Conservation (phyloP, 1,140 invertebrate species). For the Heliothis subflexa region DNA sequence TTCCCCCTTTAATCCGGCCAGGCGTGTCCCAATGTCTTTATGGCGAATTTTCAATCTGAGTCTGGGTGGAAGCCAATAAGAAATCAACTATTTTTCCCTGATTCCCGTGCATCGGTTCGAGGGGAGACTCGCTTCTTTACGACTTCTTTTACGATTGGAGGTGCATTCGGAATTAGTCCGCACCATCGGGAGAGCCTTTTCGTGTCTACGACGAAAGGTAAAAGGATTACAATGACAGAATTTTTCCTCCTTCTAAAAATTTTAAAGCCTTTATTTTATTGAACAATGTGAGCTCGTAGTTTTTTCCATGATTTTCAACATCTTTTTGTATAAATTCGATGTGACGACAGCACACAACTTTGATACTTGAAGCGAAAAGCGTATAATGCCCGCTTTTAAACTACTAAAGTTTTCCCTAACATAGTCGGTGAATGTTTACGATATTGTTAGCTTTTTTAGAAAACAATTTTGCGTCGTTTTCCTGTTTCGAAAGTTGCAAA, state of each 20-base stretch:
- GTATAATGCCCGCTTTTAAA: slow-evolving; percentile 57
- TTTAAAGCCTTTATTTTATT: slow-evolving; percentile 50
- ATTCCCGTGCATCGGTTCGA: slow-evolving; percentile 80
- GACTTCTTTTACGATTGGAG: slow-evolving; percentile 85
- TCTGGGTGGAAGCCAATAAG: slow-evolving; percentile 84
- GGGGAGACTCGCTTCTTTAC: slow-evolving; percentile 82
- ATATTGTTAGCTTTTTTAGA: slow-evolving; percentile 51
- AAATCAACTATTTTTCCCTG: slow-evolving; percentile 85
- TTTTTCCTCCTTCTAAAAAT: slow-evolving; percentile 61
- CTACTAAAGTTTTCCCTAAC: slow-evolving; percentile 56
- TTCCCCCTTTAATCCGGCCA: slow-evolving; percentile 83
- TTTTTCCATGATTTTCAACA: slow-evolving; percentile 8
- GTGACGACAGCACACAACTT: slow-evolving; percentile 37
- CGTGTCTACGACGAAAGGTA: slow-evolving; percentile 82
- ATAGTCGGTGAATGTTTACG: slow-evolving; percentile 51
- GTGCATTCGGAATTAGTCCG: slow-evolving; percentile 85
- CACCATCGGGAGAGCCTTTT: slow-evolving; percentile 79
- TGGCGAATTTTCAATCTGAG: slow-evolving; percentile 85
- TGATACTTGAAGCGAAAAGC: slow-evolving; percentile 43
- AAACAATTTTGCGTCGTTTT: slow-evolving; percentile 46
- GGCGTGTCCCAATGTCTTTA: slow-evolving; percentile 85
- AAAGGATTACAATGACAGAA: slow-evolving; percentile 83
- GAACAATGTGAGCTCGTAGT: slow-evolving; percentile 20
- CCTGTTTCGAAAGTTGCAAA: slow-evolving; percentile 45
- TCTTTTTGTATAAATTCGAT: slow-evolving; percentile 32